Percentiles rank a stretch among this genome's conserved stretches.
These are phyloP conservation scores for Xyrauchen texanus DNA, from an alignment of 2,113 vertebrate genomes.

Conservation along the genomic window DNA sequence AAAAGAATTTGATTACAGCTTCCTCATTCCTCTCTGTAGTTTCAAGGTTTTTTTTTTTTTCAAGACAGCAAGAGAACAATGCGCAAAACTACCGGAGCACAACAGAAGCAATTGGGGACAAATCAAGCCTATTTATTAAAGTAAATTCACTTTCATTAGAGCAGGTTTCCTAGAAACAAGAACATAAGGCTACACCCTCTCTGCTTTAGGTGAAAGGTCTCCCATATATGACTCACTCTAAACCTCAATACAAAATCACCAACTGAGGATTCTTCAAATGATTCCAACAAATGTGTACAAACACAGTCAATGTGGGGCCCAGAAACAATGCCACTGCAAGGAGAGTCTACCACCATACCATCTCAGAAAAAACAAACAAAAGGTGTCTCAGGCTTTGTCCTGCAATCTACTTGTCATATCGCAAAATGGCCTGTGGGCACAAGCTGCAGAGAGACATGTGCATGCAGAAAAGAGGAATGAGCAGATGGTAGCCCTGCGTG, in stretches of 20 bases:
- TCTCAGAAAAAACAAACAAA: constrained; percentile 2
- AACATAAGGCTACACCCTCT: neutral
- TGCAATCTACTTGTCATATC: constrained; percentile 28
- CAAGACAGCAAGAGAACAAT: neutral
- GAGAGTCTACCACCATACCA: neutral
- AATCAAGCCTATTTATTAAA: neutral
- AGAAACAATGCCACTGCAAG: constrained; percentile 13
- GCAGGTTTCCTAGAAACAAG: neutral
- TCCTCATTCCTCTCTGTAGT: constrained; percentile 12
- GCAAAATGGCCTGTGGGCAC: constrained; percentile 21
- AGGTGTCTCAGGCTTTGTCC: constrained; percentile 23
- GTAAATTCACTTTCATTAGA: neutral
- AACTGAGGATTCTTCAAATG: neutral
- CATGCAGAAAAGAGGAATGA: constrained; percentile 24
- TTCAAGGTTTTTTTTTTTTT: neutral
- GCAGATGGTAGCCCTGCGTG: constrained; percentile 57
- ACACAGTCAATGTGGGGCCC: neutral
- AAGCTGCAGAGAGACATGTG: constrained; percentile 21
- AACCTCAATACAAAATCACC: neutral
- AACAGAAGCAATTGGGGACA: neutral
- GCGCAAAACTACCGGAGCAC: neutral
- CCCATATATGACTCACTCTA: neutral
- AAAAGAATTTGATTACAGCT: neutral
- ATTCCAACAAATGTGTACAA: neutral
- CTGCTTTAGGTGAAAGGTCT: neutral